Conservation (phyloP, 1,140 invertebrate species). For the Drosophila teissieri region DNA sequence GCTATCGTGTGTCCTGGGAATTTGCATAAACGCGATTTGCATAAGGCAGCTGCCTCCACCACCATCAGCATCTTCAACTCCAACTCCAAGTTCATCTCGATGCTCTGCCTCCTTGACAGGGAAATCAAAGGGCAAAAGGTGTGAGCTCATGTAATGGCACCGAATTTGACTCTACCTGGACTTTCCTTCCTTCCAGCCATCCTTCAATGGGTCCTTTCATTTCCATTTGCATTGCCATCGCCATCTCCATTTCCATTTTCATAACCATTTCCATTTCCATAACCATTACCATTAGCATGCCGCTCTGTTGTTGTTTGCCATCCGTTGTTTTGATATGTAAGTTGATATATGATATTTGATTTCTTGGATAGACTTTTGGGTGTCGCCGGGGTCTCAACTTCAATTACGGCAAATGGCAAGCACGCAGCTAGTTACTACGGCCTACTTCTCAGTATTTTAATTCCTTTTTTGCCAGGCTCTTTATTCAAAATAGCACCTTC, state of each 20-base stretch:
- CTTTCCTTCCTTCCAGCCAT: slow-evolving; percentile 26
- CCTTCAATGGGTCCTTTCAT: neutral
- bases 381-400: slow-evolving; percentile 53
- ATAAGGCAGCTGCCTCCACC: slow-evolving; percentile 61
- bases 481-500: too few relatives aligned
- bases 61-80: neutral
- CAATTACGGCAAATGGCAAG: slow-evolving; percentile 57
- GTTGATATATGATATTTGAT: slow-evolving; percentile 83
- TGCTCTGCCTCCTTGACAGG: slow-evolving; percentile 14
- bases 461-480: too few relatives aligned
- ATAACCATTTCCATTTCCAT: neutral
- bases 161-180: slow-evolving; percentile 46
- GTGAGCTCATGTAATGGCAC: slow-evolving; percentile 70
- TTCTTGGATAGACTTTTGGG: slow-evolving; percentile 52
- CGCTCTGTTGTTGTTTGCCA: slow-evolving; percentile 67
- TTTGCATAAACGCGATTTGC: slow-evolving; percentile 74
- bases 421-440: slow-evolving; percentile 21
- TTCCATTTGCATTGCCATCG: too few relatives aligned
- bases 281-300: slow-evolving; percentile 1
- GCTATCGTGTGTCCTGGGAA: slow-evolving; percentile 59
- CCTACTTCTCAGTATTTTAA: neutral
- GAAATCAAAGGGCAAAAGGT: slow-evolving; percentile 45
- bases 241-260: too few relatives aligned
- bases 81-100: neutral
- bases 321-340: slow-evolving; percentile 77